Conservation (phyloP, 1,140 invertebrate genomes). For the Brachionus asplanchnoidis region DNA sequence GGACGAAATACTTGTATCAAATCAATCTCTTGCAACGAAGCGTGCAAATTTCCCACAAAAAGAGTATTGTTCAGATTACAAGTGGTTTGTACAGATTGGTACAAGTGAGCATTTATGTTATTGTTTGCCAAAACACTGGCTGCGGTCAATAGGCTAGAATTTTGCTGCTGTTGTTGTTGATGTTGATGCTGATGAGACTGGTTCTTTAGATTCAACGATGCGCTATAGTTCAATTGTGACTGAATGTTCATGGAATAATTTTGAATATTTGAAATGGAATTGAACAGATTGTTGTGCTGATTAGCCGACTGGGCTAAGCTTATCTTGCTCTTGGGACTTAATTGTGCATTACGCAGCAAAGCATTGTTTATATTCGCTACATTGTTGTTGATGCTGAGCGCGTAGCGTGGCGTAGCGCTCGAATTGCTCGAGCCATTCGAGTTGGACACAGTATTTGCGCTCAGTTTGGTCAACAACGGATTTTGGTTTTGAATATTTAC, state of each 20-base stretch:
- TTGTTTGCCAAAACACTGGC: slow-evolving; percentile 2
- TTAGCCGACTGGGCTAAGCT: neutral
- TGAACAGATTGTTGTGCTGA: neutral
- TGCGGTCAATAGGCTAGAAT: neutral
- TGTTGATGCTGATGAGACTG: neutral
- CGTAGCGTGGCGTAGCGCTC: neutral
- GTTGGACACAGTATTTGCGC: neutral
- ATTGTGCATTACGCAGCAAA: neutral
- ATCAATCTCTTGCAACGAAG: slow-evolving; percentile 23
- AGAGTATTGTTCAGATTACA: slow-evolving; percentile 40
- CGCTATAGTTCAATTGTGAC: neutral
- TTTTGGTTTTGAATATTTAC: slow-evolving; percentile 34
- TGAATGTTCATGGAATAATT: slow-evolving; percentile 18
- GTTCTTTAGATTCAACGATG: neutral
- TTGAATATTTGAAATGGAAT: slow-evolving; percentile 16
- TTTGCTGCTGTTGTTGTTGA: slow-evolving; percentile 32
- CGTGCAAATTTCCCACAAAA: slow-evolving; percentile 39
- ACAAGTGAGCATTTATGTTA: neutral
- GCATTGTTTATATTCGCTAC: slow-evolving; percentile 34
- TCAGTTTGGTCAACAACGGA: slow-evolving; percentile 2
- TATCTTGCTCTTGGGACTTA: slow-evolving; percentile 25
- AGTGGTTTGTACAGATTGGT: slow-evolving; percentile 5
- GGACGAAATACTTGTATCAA: slow-evolving; percentile 25
- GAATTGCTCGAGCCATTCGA: neutral
- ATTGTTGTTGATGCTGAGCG: slow-evolving; percentile 27